These are phyloP conservation scores for Triplophysa rosa DNA, from an alignment of 2,113 vertebrate genomes.

Conservation along the genomic window DNA sequence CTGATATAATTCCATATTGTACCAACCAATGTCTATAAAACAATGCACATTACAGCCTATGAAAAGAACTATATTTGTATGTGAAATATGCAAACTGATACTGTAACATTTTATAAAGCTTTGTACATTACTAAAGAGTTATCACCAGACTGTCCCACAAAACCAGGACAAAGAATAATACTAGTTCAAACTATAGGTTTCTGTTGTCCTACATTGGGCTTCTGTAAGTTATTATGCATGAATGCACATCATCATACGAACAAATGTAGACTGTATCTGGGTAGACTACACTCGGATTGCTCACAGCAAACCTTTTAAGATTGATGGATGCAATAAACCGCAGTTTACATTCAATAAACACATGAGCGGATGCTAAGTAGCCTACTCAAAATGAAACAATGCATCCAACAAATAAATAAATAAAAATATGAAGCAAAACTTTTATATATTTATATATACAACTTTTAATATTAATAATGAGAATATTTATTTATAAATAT, in stretches of 20 bases:
- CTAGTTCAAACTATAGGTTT: not conserved
- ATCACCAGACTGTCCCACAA: not conserved
- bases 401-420: not conserved
- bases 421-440: no score
- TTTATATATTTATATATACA: no score
- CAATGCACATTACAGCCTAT: no score
- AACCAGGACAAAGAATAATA: not conserved
- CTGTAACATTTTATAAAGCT: not conserved
- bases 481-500: no score
- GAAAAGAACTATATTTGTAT: no score
- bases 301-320: not conserved
- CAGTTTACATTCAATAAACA: not conserved
- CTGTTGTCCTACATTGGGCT: constrained; percentile 16
- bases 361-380: no score
- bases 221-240: not conserved
- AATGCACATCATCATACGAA: constrained; percentile 53
- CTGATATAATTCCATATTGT: no score
- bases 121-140: not conserved
- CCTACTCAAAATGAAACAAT: not conserved
- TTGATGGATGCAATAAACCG: no score
- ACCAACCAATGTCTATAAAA: no score
- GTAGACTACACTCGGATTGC: not conserved
- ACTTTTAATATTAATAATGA: no score
- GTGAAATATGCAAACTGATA: not conserved
- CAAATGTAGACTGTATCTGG: constrained; percentile 1